phyloP scores from a whole-genome alignment of 1,140 invertebrate species.

The Neodiprion virginianus region DNA sequence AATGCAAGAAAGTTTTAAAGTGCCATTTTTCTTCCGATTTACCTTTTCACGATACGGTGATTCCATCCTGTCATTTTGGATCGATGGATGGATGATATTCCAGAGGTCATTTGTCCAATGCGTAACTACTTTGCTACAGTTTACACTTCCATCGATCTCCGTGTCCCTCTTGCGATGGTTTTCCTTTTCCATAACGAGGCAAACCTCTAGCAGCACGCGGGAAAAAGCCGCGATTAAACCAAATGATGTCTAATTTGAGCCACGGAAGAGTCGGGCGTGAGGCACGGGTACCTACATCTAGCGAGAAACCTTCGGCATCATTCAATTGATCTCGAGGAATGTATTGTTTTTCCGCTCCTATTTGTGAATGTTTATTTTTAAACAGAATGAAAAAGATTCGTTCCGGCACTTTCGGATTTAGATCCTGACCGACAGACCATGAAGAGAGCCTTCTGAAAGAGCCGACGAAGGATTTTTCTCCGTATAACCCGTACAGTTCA shows the following conservation, averaged over 20 bases:
- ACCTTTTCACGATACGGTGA: too few relatives aligned
- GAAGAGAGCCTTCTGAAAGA: not conserved
- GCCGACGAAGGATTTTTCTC: not conserved
- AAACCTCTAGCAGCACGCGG: not conserved
- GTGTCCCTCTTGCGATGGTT: too few relatives aligned
- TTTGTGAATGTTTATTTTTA: conserved; percentile 3
- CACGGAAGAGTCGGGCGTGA: not conserved
- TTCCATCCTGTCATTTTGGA: not conserved
- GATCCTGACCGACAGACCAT: not conserved
- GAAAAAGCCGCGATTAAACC: not conserved
- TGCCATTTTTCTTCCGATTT: not conserved
- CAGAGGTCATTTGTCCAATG: too few relatives aligned
- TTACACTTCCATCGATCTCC: too few relatives aligned
- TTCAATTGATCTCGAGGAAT: conserved; percentile 14
- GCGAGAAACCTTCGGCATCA: not conserved
- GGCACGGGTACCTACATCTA: not conserved
- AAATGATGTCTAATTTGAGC: not conserved
- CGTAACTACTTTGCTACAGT: too few relatives aligned
- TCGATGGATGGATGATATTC: too few relatives aligned
- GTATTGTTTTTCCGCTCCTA: not conserved
- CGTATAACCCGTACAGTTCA: not conserved
- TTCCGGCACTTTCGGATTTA: conserved; percentile 7
- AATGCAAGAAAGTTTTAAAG: not conserved
- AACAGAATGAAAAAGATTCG: conserved; percentile 1
- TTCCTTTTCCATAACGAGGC: too few relatives aligned